phyloP scores from a whole-genome alignment of 2,797 vertebrate species.

The Novumbra hubbsi region DNA sequence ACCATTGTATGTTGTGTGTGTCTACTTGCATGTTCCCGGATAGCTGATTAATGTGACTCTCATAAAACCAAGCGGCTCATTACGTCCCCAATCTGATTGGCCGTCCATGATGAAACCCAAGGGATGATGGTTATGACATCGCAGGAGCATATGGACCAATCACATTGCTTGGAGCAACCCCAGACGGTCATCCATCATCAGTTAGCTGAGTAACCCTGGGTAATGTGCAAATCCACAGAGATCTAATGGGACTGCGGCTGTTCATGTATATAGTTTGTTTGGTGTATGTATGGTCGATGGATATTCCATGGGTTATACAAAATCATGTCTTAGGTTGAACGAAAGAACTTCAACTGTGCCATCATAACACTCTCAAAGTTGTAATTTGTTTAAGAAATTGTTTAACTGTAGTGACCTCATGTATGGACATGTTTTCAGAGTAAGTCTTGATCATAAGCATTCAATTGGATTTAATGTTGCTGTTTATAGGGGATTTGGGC shows the following conservation, averaged over 20 bases:
- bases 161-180: constrained; percentile 3
- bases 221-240: constrained; percentile 33
- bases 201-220: constrained; percentile 29
- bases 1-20: background rate
- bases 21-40: background rate
- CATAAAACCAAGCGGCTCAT: constrained; percentile 6
- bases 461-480: no score
- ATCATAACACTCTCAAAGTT: background rate
- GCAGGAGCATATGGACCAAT: constrained; percentile 1
- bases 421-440: background rate
- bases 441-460: no score
- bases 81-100: background rate
- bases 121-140: background rate
- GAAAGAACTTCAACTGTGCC: background rate
- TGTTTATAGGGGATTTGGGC: no score
- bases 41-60: background rate
- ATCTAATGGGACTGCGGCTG: constrained; percentile 14
- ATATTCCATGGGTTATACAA: constrained; percentile 48
- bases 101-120: background rate
- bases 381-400: background rate
- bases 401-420: background rate
- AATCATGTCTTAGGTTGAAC: constrained; percentile 35
- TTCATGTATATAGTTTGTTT: constrained; percentile 7
- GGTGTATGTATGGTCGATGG: constrained; percentile 2
- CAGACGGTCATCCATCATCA: constrained; percentile 31